phyloP scores from a whole-genome alignment of 2,797 vertebrate species.

The Acanthurus leucopareius region DNA sequence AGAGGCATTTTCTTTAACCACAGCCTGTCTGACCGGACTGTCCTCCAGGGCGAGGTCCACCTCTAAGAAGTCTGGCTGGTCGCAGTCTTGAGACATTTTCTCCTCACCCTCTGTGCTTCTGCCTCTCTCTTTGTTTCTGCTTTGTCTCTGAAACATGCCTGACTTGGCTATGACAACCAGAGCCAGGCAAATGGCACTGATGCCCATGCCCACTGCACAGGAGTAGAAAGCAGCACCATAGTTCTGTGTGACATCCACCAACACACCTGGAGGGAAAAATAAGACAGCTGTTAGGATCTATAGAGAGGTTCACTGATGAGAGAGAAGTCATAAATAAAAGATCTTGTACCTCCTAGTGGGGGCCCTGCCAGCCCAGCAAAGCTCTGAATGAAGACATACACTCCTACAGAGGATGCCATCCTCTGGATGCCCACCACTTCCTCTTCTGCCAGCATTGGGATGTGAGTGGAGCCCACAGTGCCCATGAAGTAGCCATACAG shows the following conservation, averaged over 20 bases:
- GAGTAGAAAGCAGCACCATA: conserved; percentile 96
- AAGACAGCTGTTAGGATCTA: conserved; percentile 26
- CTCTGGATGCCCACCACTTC: conserved; percentile 92
- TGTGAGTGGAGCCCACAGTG: conserved; percentile 91
- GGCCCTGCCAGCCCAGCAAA: conserved; percentile 94
- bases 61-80: conserved; percentile 75
- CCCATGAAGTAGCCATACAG: conserved; percentile 94
- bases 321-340: background rate
- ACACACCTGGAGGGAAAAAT: conserved; percentile 81
- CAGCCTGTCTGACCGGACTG: conserved; percentile 25
- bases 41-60: conserved; percentile 57
- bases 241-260: conserved; percentile 91
- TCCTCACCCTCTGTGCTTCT: conserved; percentile 27
- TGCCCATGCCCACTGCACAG: conserved; percentile 89
- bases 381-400: conserved; percentile 95
- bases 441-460: conserved; percentile 95
- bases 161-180: conserved; percentile 89
- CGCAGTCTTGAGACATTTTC: conserved; percentile 41
- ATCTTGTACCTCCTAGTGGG: conserved; percentile 91
- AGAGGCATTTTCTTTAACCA: conserved; percentile 18
- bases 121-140: background rate
- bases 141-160: conserved; percentile 11
- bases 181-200: conserved; percentile 89
- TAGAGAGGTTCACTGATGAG: background rate
- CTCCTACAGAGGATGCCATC: conserved; percentile 93